A percentile compares a stretch with the other conserved stretches of the same genome.
Evolutionary conservation across 2,113 vertebrate genomes (phyloP).

Genomic region (Eurypyga helias): DNA sequence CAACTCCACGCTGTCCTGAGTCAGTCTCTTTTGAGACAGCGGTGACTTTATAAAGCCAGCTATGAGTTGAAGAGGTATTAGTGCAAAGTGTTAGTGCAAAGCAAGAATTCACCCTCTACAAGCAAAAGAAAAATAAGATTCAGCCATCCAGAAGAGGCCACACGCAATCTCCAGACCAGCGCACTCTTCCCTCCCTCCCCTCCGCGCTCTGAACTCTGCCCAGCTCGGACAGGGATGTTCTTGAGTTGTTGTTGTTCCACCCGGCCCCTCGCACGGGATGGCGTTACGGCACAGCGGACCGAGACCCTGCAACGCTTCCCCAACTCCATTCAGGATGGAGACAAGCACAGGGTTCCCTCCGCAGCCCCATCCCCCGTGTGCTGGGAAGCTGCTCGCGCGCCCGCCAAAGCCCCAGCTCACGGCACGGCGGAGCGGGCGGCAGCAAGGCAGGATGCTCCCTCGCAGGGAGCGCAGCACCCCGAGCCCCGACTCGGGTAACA

Average conservation of each 20-base stretch:
- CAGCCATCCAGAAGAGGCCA: neutral
- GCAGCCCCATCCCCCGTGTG: neutral
- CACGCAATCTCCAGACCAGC: accelerated
- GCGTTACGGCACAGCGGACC: accelerated
- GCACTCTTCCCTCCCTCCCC: neutral
- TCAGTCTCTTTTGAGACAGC: constrained; percentile 83
- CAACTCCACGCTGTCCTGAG: constrained; percentile 81
- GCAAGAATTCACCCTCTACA: constrained; percentile 13
- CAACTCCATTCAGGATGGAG: accelerated
- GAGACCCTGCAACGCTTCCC: neutral
- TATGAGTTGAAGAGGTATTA: constrained; percentile 73
- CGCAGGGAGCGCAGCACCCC: neutral
- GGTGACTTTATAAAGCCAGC: constrained; percentile 90
- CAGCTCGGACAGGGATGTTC: neutral
- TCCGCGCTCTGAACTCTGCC: neutral
- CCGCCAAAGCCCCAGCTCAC: neutral
- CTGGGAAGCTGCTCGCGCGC: accelerated
- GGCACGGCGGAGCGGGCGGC: neutral
- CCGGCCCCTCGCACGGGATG: neutral
- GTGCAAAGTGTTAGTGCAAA: constrained; percentile 71
- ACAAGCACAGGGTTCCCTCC: neutral
- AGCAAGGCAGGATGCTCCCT: neutral
- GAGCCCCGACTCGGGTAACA: neutral
- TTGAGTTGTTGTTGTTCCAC: accelerated
- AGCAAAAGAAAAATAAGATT: neutral